phyloP scores from a whole-genome alignment of 1,140 invertebrate species.

The Anadara kagoshimensis region DNA sequence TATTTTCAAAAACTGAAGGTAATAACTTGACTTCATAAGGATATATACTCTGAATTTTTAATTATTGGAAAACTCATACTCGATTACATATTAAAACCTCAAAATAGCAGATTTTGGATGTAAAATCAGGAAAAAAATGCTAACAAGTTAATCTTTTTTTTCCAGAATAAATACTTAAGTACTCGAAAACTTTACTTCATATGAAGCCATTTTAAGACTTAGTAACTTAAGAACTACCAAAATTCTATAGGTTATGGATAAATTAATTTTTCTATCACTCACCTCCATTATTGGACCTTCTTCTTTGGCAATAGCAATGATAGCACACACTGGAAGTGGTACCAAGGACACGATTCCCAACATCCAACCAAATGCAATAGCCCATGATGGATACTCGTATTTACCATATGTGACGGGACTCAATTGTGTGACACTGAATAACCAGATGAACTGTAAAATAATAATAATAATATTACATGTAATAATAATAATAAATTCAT shows the following conservation, averaged over 20 bases:
- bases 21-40: neutral
- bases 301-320: slow-evolving; percentile 37
- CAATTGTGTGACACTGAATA: slow-evolving; percentile 63
- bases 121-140: too few species aligned
- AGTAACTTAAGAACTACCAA: neutral
- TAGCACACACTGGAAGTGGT: slow-evolving; percentile 48
- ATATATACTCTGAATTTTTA: too few species aligned
- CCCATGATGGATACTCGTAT: slow-evolving; percentile 70
- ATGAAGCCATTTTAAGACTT: neutral
- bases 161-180: too few species aligned
- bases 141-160: too few species aligned
- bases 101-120: too few species aligned
- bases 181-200: too few species aligned
- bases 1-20: neutral
- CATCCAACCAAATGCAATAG: slow-evolving; percentile 68
- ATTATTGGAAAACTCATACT: too few species aligned
- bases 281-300: slow-evolving; percentile 50
- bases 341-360: slow-evolving; percentile 48
- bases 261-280: slow-evolving; percentile 3
- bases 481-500: too few species aligned
- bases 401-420: slow-evolving; percentile 63
- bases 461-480: too few species aligned
- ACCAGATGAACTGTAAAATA: slow-evolving; percentile 61
- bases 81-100: too few species aligned
- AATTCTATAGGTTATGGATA: neutral